Evolutionary conservation across 2,113 vertebrate species (phyloP).

Genomic region (Rattus rattus): DNA sequence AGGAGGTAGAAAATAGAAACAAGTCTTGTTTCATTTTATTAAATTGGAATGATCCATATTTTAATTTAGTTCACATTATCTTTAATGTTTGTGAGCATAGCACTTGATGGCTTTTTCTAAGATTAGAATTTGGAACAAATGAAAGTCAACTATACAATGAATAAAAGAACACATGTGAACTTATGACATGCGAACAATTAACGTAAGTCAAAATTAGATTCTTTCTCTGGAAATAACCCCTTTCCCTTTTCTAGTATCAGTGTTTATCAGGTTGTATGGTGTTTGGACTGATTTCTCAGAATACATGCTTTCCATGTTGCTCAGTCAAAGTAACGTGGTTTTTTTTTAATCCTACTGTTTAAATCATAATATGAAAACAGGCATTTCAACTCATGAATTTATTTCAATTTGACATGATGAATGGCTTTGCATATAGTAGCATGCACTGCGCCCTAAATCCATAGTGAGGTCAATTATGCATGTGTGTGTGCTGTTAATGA

Average conservation of each 20-base stretch:
- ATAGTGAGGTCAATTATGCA: not conserved
- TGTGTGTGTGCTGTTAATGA: not conserved
- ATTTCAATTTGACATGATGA: not conserved
- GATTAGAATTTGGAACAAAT: constrained; percentile 79
- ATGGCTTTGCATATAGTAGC: not conserved
- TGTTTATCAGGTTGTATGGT: not conserved
- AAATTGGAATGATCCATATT: constrained; percentile 44
- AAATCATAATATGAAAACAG: not conserved
- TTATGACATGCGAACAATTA: constrained; percentile 16
- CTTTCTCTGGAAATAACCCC: not conserved
- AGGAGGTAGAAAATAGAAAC: not conserved
- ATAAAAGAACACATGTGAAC: not conserved
- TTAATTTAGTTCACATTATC: constrained; percentile 56
- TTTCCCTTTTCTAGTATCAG: not conserved
- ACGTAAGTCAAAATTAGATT: constrained; percentile 32
- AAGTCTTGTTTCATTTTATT: not conserved
- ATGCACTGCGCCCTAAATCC: not conserved
- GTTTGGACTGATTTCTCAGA: not conserved
- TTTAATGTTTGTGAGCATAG: constrained; percentile 52
- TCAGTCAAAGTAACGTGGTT: constrained; percentile 34
- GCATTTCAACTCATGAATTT: constrained; percentile 9
- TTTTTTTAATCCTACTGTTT: not conserved
- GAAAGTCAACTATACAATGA: constrained; percentile 58
- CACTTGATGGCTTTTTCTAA: constrained; percentile 48
- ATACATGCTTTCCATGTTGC: not conserved